Base-by-base conservation (phyloP, 2,888 invertebrate genomes). In the Ectemnius continuus region DNA sequence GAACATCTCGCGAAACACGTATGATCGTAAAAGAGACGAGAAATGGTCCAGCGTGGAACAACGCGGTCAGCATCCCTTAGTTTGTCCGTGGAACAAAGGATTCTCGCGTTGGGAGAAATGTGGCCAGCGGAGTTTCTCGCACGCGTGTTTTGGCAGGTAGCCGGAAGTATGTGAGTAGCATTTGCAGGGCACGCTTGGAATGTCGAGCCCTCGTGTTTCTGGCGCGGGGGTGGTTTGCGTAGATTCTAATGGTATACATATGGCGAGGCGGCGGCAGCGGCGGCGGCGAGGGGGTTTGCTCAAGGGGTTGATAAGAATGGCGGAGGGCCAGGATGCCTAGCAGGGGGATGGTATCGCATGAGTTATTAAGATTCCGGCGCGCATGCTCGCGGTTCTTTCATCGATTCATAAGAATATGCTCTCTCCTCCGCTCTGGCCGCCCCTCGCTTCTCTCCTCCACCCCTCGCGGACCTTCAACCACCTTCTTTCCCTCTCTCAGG, bases 381-480 rank as follows among this genome's bases (percentile, higher is more conserved):
- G 88, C 89, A 89, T 89, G 88, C 88, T 85, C 88, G 84, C 86
- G 86, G 86, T 87, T 88, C 88, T 88, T 87, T 87, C 88, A 88
- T 89, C 88, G 87, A 88, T 89, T 88, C 88, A 88, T 88, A 88
- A 88, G 88, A 88, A 88, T 88, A 88, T 88, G 85, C 86, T 88
- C 86, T 74, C 83, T 83, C 68, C 67, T 79, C 76, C 72, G 79
- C 78, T 81, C 71, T 63, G 81, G 79, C 82, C 76, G 79, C 76
- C 23, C 79, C 79, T 47, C 58, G 52, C 46, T 56, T 80, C 56
- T 56, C 57, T 48, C 48, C n/a, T 46, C 16, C 64, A 20, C 16
- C 52, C 20, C 59, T 46, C 45, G 45, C 70, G 75, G 65, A 71
- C 67, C 62, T 62, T 64, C 59, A 46, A 67, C 70, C 80, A 64